Evolutionary conservation across 2,797 vertebrate genomes (phyloP).

Genomic region (Antrozous pallidus): DNA sequence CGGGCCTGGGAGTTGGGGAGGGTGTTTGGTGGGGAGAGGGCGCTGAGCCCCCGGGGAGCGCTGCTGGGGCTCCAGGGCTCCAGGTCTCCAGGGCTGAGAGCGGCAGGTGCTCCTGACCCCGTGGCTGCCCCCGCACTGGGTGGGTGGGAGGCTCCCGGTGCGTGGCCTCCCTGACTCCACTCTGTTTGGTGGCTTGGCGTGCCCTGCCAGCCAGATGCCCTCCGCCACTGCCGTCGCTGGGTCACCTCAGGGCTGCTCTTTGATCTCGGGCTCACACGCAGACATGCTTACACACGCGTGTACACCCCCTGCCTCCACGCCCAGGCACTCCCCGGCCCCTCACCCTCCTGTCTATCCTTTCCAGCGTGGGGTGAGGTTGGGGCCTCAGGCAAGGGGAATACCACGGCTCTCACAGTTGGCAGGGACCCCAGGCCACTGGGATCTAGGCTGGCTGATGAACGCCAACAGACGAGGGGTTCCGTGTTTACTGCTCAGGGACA

Average conservation of each 20-base stretch:
- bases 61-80: background rate
- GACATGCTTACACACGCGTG: constrained; percentile 68
- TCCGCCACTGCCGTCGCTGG: background rate
- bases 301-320: constrained; percentile 64
- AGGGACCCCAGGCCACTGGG: background rate
- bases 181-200: constrained; percentile 43
- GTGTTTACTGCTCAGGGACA: constrained; percentile 13
- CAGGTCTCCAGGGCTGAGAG: background rate
- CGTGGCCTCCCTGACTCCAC: constrained; percentile 30
- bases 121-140: background rate
- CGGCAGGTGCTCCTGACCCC: background rate
- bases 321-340: constrained; percentile 59
- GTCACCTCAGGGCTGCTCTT: constrained; percentile 73
- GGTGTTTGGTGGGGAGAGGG: accelerated
- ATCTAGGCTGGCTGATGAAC: background rate
- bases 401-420: background rate
- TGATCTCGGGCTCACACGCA: constrained; percentile 69
- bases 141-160: background rate
- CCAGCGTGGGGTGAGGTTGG: constrained; percentile 1
- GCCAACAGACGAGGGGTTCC: background rate
- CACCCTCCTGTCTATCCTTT: constrained; percentile 6
- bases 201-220: constrained; percentile 60
- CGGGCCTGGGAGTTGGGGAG: background rate
- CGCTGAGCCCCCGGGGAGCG: background rate
- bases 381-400: background rate